Evolutionary conservation across 2,888 invertebrate species (phyloP).

Genomic region (Zonitis immaculata): DNA sequence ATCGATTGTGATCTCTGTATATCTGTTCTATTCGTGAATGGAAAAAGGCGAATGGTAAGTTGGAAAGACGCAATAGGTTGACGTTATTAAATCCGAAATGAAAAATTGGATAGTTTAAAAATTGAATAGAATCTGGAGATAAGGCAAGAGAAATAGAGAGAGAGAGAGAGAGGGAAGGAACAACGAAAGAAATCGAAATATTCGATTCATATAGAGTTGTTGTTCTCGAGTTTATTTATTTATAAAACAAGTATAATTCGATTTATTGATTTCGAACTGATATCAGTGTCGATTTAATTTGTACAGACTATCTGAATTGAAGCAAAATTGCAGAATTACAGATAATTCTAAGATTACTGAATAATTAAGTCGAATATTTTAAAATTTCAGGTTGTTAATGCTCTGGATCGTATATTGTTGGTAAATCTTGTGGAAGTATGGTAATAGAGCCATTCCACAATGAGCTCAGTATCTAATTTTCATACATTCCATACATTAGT

Average conservation of each 20-base stretch:
- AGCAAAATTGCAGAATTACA: too few species aligned
- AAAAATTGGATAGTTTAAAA: conserved; percentile 51
- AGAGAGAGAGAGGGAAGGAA: not conserved
- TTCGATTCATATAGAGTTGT: not conserved
- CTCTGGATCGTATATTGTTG: not conserved
- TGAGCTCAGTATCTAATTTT: conserved; percentile 13
- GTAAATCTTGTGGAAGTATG: conserved; percentile 12
- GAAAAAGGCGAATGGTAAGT: conserved; percentile 31
- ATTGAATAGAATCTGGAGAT: conserved; percentile 38
- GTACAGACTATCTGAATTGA: too few species aligned
- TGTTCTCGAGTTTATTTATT: too few species aligned
- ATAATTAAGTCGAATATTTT: not conserved
- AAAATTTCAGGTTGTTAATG: not conserved
- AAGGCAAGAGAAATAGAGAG: not conserved
- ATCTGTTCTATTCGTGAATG: conserved; percentile 38
- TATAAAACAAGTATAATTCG: too few species aligned
- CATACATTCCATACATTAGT: conserved; percentile 13
- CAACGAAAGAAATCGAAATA: not conserved
- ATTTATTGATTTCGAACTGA: too few species aligned
- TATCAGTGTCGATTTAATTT: too few species aligned
- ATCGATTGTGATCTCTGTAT: too few species aligned
- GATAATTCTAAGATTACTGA: too few species aligned
- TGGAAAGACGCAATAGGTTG: conserved; percentile 21
- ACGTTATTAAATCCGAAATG: conserved; percentile 51
- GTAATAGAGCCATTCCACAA: conserved; percentile 6